Evolutionary conservation across 1,140 invertebrate species (phyloP), one percentile per base, ranked within the genome.

Genomic region (Phymorhynchus buccinoides): DNA sequence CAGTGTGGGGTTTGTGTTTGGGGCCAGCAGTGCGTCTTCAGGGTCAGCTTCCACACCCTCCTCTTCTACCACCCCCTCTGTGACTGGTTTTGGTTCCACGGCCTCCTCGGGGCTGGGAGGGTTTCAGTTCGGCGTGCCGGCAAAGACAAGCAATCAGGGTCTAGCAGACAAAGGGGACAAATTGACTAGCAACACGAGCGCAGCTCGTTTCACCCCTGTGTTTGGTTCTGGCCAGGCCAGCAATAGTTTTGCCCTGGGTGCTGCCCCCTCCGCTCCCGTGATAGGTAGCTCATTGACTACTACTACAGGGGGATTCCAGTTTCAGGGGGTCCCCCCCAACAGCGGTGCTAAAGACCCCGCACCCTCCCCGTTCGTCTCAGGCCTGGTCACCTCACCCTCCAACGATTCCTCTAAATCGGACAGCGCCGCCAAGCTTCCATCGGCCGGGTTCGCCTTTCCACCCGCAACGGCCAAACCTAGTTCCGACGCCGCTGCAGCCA

Each of bases 171-270:
- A 62, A 27, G 73, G 16, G 4, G 30, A 41, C 37, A 75, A 41
- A 41, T 75, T 75, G 73, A 75, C 73, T 75, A 41, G 37, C 3
- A 41, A 39, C 27, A 30, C 14, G 9, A 37, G 35, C 14, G 73
- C 14, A 39, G 42, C 6, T 73, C 3, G 68, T 9, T 52, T 52
- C 30, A 30, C 42, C 27, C 77, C 77, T 52, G 77, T 79, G 42
- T 79, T 79, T 78, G 75, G 75, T 78, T 12, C n/a, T 3, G 39
- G 75, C 9, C 16, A 78, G 44, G 39, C 75, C 44, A 78, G 75
- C 44, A 78, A 78, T 41, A 78, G 30, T 44, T 44, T 78, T 52
- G 0, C 73, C 27, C 14, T 75, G 73, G 37, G 37, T 75, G 73
- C 73, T 0, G 37, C 73, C 37, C 73, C 37, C 16, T 75, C 73